Conservation (phyloP, 1,140 invertebrate genomes). For the Drosophila equinoxialis region DNA sequence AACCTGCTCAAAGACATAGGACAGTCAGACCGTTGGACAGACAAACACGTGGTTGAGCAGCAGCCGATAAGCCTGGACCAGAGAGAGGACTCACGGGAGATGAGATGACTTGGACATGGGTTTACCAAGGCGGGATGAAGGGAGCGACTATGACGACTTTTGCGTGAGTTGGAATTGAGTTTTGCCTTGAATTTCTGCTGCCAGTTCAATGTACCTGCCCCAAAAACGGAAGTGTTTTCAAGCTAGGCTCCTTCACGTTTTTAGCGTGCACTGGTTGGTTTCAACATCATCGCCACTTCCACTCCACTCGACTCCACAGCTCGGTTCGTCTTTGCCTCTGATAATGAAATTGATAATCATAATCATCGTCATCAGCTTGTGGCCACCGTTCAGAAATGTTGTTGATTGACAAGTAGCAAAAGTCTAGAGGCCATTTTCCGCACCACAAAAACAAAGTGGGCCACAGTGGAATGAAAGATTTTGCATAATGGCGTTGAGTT, state of each 20-base stretch:
- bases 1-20: slow-evolving; percentile 54
- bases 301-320: neutral
- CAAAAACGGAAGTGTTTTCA: slow-evolving; percentile 71
- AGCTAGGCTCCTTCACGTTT: slow-evolving; percentile 14
- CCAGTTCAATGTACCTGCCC: slow-evolving; percentile 52
- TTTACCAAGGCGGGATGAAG: slow-evolving; percentile 18
- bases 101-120: slow-evolving; percentile 14
- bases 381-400: slow-evolving; percentile 52
- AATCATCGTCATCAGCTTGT: slow-evolving; percentile 51
- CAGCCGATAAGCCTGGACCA: slow-evolving; percentile 57
- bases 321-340: slow-evolving; percentile 20
- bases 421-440: slow-evolving; percentile 27
- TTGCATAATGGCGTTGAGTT: no score
- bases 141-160: slow-evolving; percentile 30
- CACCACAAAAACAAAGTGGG: slow-evolving; percentile 11
- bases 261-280: slow-evolving; percentile 19
- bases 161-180: slow-evolving; percentile 41
- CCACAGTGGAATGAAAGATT: slow-evolving; percentile 6
- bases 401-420: slow-evolving; percentile 69
- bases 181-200: slow-evolving; percentile 14
- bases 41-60: slow-evolving; percentile 63
- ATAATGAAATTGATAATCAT: slow-evolving; percentile 67
- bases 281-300: neutral
- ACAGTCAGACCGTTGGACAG: slow-evolving; percentile 16
- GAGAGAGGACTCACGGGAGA: slow-evolving; percentile 4